Evolutionary conservation across 2,888 invertebrate species (phyloP), one percentile per base, ranked within the genome.

Genomic region (Spialia ferax): DNA sequence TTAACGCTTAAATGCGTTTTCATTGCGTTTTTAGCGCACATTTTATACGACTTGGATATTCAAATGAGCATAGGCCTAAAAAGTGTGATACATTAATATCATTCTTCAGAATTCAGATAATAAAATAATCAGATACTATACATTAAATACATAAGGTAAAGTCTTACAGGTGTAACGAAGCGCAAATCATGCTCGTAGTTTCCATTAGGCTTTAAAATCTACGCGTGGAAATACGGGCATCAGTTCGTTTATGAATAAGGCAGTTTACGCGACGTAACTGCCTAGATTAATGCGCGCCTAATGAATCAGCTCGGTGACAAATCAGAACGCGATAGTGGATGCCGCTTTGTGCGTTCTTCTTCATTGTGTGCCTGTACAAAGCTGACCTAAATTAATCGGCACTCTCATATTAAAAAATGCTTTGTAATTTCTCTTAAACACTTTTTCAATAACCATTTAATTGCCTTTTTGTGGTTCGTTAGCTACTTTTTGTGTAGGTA

Each of bases 271-370:
- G 20, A 6, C 42, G 55, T 45, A 32, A 48, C 56, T 32, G 55
- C 20, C 32, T 48, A 48, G 32, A 64, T 56, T 56, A 56, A 63
- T 48, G 55, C 48, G 63, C 48, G 63, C 56, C 56, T 64, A 64
- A 64, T 64, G 64, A 64, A 64, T 64, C 57, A 57, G 50, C 23
- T 23, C 32, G 57, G 57, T 57, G 64, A 64, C 64, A 64, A 64
- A 64, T 64, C 56, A 57, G 57, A 48, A 35, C 64, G 48, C 57
- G 64, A 57, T 64, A 64, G 50, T 64, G 64, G 26, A 57, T 57
- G 56, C 15, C 48, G 48, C 64, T 64, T 64, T 57, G 64, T 35
- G 50, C 48, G 57, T 57, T 57, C 64, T 61, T 60, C 48, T 57
- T 57, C 13, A 50, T 57, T 57, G 45, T 63, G 56, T 64, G 45